Evolutionary conservation across 1,140 invertebrate genomes (phyloP).

Genomic region (Melitaea cinxia): DNA sequence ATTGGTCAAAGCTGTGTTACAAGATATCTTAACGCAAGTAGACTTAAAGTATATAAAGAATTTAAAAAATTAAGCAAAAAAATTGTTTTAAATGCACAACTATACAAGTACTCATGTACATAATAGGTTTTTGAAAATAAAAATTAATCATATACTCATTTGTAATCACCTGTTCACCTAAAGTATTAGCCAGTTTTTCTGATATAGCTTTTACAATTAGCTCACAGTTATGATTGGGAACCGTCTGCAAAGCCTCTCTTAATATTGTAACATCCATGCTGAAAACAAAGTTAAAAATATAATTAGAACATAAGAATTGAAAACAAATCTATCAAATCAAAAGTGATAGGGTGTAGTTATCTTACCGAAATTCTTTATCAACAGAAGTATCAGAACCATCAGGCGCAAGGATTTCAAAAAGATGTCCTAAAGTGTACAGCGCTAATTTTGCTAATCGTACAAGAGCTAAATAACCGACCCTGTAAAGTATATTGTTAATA

Average conservation of each 20-base stretch:
- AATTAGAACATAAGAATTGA: not conserved
- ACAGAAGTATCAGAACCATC: conserved; percentile 70
- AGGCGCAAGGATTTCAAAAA: conserved; percentile 85
- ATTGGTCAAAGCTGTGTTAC: too few species aligned
- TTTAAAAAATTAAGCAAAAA: too few species aligned
- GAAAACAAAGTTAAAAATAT: conserved; percentile 31
- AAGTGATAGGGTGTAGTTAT: not conserved
- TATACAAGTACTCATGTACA: too few species aligned
- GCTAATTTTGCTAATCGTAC: conserved; percentile 94
- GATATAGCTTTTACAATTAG: conserved; percentile 84
- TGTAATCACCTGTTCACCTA: conserved; percentile 83
- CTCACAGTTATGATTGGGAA: conserved; percentile 75
- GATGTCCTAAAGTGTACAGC: conserved; percentile 92
- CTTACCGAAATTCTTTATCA: conserved; percentile 69
- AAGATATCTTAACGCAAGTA: too few species aligned
- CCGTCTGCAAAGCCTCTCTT: conserved; percentile 75
- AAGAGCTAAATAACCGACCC: conserved; percentile 92
- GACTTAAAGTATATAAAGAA: too few species aligned
- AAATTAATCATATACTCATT: not conserved
- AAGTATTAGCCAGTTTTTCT: conserved; percentile 87
- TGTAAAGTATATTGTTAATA: conserved; percentile 41
- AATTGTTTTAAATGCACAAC: not conserved
- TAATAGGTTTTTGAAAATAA: too few species aligned
- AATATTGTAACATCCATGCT: conserved; percentile 76
- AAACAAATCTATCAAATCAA: not conserved